Evolutionary conservation across 2,888 invertebrate genomes (phyloP).

Genomic region (Oxycera nigricornis): DNA sequence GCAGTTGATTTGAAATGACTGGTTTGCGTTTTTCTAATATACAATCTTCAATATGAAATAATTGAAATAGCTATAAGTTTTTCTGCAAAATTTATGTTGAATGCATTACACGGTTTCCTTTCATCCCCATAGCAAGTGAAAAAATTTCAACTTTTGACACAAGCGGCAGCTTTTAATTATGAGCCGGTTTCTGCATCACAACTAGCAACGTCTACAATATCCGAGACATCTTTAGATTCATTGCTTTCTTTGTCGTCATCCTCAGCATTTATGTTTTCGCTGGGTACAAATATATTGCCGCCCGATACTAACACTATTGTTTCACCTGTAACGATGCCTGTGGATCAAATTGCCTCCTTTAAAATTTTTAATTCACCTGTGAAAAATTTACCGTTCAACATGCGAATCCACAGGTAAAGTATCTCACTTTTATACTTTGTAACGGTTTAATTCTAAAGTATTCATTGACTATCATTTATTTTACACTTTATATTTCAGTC

Average conservation of each 20-base stretch:
- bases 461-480: not conserved
- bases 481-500: slow-evolving; percentile 53
- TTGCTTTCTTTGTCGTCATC: slow-evolving; percentile 48
- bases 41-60: too few relatives aligned
- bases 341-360: slow-evolving; percentile 60
- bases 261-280: slow-evolving; percentile 45
- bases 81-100: too few relatives aligned
- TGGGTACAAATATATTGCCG: slow-evolving; percentile 20
- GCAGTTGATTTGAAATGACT: too few relatives aligned
- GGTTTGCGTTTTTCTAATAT: too few relatives aligned
- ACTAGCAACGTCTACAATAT: slow-evolving; percentile 60
- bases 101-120: too few relatives aligned
- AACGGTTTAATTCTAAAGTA: not conserved
- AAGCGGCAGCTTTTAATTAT: slow-evolving; percentile 61
- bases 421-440: not conserved
- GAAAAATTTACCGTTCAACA: slow-evolving; percentile 61
- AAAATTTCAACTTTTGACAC: slow-evolving; percentile 61
- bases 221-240: slow-evolving; percentile 42
- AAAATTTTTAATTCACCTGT: slow-evolving; percentile 61
- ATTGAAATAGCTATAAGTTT: too few relatives aligned
- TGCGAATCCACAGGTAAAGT: slow-evolving; percentile 62
- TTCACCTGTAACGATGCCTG: slow-evolving; percentile 52
- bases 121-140: slow-evolving; percentile 58
- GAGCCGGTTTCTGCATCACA: slow-evolving; percentile 62
- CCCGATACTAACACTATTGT: slow-evolving; percentile 45